Conservation (phyloP, 2,113 vertebrate species). For the Psephotus haematonotus region DNA sequence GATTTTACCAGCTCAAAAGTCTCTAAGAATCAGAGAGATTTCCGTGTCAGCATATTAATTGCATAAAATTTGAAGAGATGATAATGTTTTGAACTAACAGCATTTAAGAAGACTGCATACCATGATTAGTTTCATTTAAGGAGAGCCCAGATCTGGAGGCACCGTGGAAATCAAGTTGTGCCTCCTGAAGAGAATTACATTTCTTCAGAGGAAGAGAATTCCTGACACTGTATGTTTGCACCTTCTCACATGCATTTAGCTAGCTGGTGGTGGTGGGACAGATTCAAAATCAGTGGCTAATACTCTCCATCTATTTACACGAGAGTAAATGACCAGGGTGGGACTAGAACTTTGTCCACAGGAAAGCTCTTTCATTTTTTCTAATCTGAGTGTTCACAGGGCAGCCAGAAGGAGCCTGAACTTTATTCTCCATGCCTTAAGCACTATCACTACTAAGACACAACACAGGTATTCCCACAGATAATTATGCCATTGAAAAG, state of each 20-base stretch:
- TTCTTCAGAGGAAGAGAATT: neutral
- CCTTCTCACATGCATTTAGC: neutral
- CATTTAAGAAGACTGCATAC: neutral
- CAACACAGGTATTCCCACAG: neutral
- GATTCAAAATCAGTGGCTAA: neutral
- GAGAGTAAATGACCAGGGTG: fast-evolving
- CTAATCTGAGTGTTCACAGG: neutral
- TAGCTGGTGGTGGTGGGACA: neutral
- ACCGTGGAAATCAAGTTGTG: neutral
- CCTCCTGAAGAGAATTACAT: neutral
- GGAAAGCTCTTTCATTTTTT: neutral
- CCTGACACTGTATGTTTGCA: neutral
- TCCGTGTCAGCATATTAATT: neutral
- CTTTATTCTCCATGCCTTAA: neutral
- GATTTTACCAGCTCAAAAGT: neutral
- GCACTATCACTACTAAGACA: neutral
- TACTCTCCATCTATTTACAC: neutral
- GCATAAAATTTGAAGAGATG: neutral
- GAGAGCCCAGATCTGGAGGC: neutral
- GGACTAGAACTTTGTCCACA: neutral
- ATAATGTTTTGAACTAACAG: neutral
- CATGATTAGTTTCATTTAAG: neutral
- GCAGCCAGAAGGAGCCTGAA: neutral
- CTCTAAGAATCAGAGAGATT: neutral
- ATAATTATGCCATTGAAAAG: neutral